These are phyloP conservation scores for Sciurus carolinensis DNA, from an alignment of 2,797 vertebrate genomes.

Conservation along the genomic window DNA sequence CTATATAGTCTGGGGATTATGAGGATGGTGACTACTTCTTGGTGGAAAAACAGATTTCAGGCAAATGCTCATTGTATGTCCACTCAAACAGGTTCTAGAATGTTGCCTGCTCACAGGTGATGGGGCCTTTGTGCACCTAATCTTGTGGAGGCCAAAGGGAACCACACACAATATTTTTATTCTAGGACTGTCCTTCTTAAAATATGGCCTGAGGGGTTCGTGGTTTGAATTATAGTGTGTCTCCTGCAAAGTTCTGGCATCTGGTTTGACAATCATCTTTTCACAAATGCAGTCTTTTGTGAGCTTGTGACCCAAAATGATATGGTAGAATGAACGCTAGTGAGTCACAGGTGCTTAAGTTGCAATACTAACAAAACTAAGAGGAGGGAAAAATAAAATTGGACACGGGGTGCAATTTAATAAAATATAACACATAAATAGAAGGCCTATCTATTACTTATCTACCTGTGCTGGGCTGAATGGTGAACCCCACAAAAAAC, in stretches of 20 bases:
- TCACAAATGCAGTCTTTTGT: slow-evolving; percentile 85
- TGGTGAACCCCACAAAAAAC: neutral
- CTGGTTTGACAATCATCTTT: slow-evolving; percentile 86
- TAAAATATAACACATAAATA: slow-evolving; percentile 71
- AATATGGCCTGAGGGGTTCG: slow-evolving; percentile 78
- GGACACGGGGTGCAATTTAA: slow-evolving; percentile 50
- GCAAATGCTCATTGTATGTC: slow-evolving; percentile 83
- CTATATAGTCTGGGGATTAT: slow-evolving; percentile 71
- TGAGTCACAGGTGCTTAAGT: slow-evolving; percentile 48
- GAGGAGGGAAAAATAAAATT: slow-evolving; percentile 71
- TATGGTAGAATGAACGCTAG: slow-evolving; percentile 79
- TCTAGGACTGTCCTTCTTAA: slow-evolving; percentile 82
- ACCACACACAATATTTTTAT: slow-evolving; percentile 83
- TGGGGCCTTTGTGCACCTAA: slow-evolving; percentile 54
- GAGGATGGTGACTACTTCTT: slow-evolving; percentile 87
- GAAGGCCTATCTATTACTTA: neutral
- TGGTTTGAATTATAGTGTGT: slow-evolving; percentile 86
- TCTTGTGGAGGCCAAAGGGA: slow-evolving; percentile 70
- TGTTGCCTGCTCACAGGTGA: slow-evolving; percentile 74
- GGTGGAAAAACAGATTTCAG: slow-evolving; percentile 86
- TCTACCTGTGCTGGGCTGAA: neutral
- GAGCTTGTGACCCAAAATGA: slow-evolving; percentile 84
- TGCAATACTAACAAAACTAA: slow-evolving; percentile 71
- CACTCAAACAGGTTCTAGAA: slow-evolving; percentile 86
- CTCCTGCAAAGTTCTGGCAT: slow-evolving; percentile 75